Conservation (phyloP, 2,113 vertebrate species). For the Phalacrocorax aristotelis region DNA sequence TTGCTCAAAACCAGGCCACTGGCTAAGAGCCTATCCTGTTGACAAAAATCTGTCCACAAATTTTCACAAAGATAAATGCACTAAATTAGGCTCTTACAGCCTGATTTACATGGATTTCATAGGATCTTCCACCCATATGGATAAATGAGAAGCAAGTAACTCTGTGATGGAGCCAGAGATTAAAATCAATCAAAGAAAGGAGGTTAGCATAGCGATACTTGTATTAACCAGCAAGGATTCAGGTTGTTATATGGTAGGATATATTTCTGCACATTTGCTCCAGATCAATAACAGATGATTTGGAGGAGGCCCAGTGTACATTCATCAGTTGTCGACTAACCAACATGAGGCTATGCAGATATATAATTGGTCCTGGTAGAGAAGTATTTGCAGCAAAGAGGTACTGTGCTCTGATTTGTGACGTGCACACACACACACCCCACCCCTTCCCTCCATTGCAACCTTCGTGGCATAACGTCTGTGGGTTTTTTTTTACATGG, state of each 20-base stretch:
- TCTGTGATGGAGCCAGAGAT: neutral
- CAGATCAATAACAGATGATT: neutral
- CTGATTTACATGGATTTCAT: neutral
- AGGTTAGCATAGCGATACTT: neutral
- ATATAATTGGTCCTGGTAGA: neutral
- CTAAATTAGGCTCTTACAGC: neutral
- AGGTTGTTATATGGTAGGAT: neutral
- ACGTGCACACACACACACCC: neutral
- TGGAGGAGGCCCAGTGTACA: neutral
- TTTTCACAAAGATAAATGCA: neutral
- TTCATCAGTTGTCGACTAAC: neutral
- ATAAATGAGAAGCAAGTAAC: conserved; percentile 31
- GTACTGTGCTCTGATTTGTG: neutral
- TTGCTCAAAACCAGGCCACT: neutral
- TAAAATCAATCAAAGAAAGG: neutral
- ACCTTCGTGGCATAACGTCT: neutral
- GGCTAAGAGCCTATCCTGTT: neutral
- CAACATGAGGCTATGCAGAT: neutral
- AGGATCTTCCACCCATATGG: neutral
- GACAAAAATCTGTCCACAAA: neutral
- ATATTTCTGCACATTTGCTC: neutral
- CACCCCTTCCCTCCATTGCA: fast-evolving
- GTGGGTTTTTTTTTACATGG: neutral
- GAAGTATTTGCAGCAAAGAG: neutral
- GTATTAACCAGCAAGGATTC: neutral